Conservation (phyloP, 2,113 vertebrate species). For the Onychorhynchus coronatus region DNA sequence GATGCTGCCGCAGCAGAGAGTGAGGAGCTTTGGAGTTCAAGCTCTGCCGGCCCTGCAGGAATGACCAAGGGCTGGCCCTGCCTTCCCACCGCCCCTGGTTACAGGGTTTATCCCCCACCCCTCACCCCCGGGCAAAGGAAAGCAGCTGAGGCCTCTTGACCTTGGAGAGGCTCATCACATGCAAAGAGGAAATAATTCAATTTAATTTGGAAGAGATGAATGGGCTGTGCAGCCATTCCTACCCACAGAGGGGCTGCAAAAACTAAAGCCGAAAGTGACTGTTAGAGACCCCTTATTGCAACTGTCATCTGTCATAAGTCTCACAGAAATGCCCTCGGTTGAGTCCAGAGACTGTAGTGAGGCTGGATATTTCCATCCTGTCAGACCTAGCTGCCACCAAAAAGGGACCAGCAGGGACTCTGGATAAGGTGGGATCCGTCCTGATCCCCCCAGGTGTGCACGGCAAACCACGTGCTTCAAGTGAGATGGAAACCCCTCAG, state of each 20-base stretch:
- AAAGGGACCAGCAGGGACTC: not conserved
- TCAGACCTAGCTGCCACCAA: not conserved
- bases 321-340: not conserved
- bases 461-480: accelerated
- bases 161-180: not conserved
- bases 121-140: accelerated
- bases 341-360: not conserved
- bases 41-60: accelerated
- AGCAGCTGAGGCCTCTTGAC: not conserved
- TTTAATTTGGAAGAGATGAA: not conserved
- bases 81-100: not conserved
- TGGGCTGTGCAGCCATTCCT: not conserved
- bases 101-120: not conserved
- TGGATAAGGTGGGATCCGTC: not conserved
- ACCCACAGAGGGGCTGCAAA: not conserved
- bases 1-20: not conserved
- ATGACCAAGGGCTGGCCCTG: not conserved
- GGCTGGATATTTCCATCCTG: not conserved
- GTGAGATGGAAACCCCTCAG: not conserved
- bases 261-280: not conserved
- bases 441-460: not conserved
- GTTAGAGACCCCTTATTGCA: not conserved
- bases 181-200: not conserved
- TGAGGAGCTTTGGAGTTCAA: not conserved
- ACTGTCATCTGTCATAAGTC: not conserved